Conservation (phyloP, 2,797 vertebrate genomes). For the Hozukius guyotensis region DNA sequence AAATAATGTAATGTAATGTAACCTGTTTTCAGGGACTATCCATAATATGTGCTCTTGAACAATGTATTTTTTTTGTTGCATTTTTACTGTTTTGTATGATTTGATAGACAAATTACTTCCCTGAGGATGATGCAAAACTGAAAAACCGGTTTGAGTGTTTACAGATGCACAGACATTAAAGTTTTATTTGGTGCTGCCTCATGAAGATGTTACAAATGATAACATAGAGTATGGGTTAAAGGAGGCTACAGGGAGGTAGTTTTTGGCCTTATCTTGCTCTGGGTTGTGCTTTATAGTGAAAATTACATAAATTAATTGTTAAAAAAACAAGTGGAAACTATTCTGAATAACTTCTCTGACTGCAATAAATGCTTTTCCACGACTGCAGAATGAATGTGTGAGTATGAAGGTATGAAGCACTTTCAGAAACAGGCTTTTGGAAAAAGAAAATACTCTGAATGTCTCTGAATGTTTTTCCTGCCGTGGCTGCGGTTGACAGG, state of each 20-base stretch:
- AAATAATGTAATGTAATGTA: neutral
- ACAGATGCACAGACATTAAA: slow-evolving; percentile 22
- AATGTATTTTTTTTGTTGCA: neutral
- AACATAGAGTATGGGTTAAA: neutral
- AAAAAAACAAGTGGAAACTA: neutral
- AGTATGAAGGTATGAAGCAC: neutral
- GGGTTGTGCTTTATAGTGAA: neutral
- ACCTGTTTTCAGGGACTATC: neutral
- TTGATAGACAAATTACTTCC: neutral
- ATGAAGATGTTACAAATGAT: neutral
- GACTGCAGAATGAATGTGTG: neutral
- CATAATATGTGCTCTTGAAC: neutral
- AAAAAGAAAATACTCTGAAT: neutral
- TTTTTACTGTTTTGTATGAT: neutral
- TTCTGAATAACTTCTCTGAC: neutral
- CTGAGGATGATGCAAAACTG: neutral
- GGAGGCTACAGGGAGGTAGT: accelerated
- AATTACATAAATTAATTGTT: neutral
- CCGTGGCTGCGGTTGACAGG: slow-evolving; percentile 39
- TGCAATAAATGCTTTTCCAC: neutral
- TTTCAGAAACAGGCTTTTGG: neutral
- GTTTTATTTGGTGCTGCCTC: neutral
- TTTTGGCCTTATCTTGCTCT: neutral
- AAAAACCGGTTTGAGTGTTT: slow-evolving; percentile 58
- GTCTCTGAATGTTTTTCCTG: slow-evolving; percentile 36